Conservation (phyloP, 2,113 vertebrate genomes). For the Patagioenas fasciata region DNA sequence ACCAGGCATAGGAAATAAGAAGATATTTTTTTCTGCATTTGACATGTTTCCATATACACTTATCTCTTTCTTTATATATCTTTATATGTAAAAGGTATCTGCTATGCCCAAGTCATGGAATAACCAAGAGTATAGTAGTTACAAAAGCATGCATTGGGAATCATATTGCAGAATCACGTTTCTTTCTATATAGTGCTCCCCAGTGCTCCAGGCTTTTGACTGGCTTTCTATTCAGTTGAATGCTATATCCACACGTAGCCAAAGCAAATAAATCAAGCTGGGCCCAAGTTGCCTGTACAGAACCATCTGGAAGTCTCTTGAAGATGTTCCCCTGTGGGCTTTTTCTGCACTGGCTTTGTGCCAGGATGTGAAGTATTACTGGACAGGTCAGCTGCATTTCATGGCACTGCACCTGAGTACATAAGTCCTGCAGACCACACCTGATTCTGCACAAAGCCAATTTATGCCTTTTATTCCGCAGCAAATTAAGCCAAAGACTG, state of each 20-base stretch:
- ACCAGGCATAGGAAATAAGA: neutral
- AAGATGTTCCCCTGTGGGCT: neutral
- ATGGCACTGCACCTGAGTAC: neutral
- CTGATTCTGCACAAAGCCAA: neutral
- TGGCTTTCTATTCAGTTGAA: neutral
- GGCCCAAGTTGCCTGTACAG: neutral
- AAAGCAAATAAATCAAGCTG: constrained; percentile 55
- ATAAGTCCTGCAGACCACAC: neutral
- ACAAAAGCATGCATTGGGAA: neutral
- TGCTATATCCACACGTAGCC: neutral
- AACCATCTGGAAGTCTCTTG: constrained; percentile 11
- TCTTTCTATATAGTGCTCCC: neutral
- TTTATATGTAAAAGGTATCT: neutral
- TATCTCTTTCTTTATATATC: neutral
- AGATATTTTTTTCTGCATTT: neutral
- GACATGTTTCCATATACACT: neutral
- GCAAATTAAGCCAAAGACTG: neutral
- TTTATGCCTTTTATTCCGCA: neutral
- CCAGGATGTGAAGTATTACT: neutral
- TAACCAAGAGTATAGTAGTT: neutral
- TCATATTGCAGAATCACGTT: neutral
- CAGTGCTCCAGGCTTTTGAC: neutral
- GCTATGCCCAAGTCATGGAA: neutral
- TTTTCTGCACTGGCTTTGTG: neutral
- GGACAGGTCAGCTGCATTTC: constrained; percentile 15